Evolutionary conservation across 1,140 invertebrate genomes (phyloP), one percentile per base, ranked within the genome.

Genomic region (Hydropsyche tenuis): DNA sequence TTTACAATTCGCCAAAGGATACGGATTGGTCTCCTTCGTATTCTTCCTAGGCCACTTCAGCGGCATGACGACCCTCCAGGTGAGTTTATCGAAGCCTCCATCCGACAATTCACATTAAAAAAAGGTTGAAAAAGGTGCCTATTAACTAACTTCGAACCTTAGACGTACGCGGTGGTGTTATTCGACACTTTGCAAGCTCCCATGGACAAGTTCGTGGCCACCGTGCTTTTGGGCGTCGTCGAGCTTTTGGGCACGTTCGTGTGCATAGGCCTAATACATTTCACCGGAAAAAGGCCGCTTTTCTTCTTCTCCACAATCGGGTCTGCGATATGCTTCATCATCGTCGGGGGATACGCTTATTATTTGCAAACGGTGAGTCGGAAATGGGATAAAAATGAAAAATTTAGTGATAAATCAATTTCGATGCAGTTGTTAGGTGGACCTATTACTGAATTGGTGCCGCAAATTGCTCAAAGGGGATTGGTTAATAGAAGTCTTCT

Each of bases 1-100:
- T 25, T 82, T 81, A 23, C 86, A 85, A 18, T 92, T 93, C 78
- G 79, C 90, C 7, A 77, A 84, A 16, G 91, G 92, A 0, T 93
- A 89, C 73, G 76, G 86, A 0, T 78, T 94, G 0, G 87, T 93
- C 0, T 83, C 85, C 0, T 84, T 88, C 12, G 82, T 84, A 1
- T 93, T 93, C 79, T 91, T 92, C 77, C 84, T 92, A 0, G 86
- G 88, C 0, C 87, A 92, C 72, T 93, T 93, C 72, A 89, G 89
- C 20, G 92, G 92, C 1, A 89, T 88, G 81, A 89, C 88, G 0
- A 89, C 90, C 0, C 80, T 93, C 7, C 89, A 90, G 81, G 83
- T 84, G 68, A n/a, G n/a, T n/a, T n/a, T n/a, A n/a, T n/a, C n/a
- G n/a, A n/a, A n/a, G n/a, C n/a, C n/a, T n/a, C n/a, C n/a, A n/a